phyloP scores from a whole-genome alignment of 2,888 invertebrate genomes.

The Hydrotaea cyrtoneurina region DNA sequence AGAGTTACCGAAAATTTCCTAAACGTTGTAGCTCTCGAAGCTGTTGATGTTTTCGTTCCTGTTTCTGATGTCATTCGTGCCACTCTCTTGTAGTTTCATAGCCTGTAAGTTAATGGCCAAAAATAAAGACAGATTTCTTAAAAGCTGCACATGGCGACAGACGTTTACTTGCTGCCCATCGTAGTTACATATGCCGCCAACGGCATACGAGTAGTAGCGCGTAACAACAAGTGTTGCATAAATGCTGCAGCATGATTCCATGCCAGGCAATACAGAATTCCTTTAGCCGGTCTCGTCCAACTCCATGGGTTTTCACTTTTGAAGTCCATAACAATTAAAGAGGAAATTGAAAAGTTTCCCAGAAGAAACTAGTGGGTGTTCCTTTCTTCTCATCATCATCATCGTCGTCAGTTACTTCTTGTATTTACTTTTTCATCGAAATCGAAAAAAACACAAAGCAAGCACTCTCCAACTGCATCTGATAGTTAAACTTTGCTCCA shows the following conservation, averaged over 20 bases:
- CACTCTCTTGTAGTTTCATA: neutral
- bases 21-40: neutral
- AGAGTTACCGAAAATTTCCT: neutral
- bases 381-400: neutral
- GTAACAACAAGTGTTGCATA: neutral
- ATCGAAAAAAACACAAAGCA: neutral
- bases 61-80: neutral
- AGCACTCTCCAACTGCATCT: neutral
- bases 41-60: neutral
- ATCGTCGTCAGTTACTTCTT: neutral
- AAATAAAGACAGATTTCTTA: neutral
- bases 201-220: neutral
- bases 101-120: conserved; percentile 11
- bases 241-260: neutral
- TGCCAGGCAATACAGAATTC: neutral
- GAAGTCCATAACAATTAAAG: conserved; percentile 35
- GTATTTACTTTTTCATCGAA: neutral
- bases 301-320: neutral
- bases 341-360: conserved; percentile 35
- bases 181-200: neutral
- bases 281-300: neutral
- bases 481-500: neutral
- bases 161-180: neutral
- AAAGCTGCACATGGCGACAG: neutral
- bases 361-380: neutral